Conservation (phyloP, 2,797 vertebrate genomes). For the Linurgus olivaceus region DNA sequence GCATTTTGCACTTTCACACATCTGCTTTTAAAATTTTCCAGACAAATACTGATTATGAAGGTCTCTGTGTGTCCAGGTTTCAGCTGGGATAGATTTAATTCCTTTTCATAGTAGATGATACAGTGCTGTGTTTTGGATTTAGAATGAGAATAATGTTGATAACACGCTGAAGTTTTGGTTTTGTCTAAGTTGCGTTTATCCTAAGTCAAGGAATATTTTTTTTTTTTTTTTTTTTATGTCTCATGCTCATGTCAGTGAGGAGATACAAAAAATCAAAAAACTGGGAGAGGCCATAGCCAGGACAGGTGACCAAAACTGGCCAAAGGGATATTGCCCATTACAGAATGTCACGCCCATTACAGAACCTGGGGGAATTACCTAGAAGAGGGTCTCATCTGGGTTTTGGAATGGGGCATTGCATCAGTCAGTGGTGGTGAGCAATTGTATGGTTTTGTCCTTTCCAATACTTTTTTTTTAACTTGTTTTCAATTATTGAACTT, state of each 20-base stretch:
- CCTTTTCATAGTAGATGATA: neutral
- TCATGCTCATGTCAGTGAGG: neutral
- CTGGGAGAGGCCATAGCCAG: neutral
- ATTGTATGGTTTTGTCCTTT: neutral
- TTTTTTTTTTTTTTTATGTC: neutral
- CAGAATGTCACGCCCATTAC: neutral
- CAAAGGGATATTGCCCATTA: neutral
- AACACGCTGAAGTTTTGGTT: rapidly evolving
- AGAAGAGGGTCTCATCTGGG: neutral
- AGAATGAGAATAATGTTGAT: neutral
- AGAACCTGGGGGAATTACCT: neutral
- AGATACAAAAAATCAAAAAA: neutral
- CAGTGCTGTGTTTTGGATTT: neutral
- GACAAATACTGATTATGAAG: neutral
- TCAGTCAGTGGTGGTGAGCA: rapidly evolving
- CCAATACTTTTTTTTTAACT: neutral
- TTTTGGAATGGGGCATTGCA: neutral
- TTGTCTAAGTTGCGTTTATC: neutral
- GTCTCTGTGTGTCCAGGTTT: neutral
- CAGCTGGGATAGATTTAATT: neutral
- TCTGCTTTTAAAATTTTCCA: neutral
- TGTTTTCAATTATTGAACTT: neutral
- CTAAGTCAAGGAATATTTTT: neutral
- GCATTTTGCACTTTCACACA: neutral
- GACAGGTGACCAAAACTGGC: neutral